Conservation (phyloP, 2,113 vertebrate species). For the Crotalus helleri region DNA sequence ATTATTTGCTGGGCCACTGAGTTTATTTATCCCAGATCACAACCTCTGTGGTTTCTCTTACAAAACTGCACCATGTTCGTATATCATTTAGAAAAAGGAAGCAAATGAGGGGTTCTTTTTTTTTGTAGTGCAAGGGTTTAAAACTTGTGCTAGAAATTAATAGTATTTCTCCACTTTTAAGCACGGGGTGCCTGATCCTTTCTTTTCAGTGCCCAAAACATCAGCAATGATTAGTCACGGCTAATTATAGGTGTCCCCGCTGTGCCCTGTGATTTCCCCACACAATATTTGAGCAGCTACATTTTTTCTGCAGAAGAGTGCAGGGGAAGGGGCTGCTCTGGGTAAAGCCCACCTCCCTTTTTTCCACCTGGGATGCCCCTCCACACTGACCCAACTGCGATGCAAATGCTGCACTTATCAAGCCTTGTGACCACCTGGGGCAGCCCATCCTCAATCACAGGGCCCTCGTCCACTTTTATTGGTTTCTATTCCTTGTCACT, state of each 20-base stretch:
- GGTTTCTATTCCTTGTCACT: fast-evolving
- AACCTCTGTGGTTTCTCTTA: neutral
- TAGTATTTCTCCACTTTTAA: neutral
- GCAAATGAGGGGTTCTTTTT: neutral
- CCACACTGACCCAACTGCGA: neutral
- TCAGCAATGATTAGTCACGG: neutral
- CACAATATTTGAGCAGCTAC: neutral
- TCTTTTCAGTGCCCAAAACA: neutral
- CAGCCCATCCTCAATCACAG: neutral
- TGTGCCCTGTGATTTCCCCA: neutral
- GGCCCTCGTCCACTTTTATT: neutral
- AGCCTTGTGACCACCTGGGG: neutral
- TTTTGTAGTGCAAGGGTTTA: neutral
- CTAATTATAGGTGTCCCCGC: too few relatives aligned
- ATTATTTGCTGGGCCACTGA: neutral
- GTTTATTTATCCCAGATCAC: neutral
- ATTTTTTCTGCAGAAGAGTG: neutral
- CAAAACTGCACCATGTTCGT: neutral
- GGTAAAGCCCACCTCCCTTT: neutral
- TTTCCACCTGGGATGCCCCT: neutral
- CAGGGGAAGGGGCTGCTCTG: neutral
- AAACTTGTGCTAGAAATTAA: neutral
- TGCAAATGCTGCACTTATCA: neutral
- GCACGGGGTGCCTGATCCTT: neutral
- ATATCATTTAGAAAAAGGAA: neutral